Base-by-base conservation (phyloP, 2,113 vertebrate species). In the Fregetta grallaria region DNA sequence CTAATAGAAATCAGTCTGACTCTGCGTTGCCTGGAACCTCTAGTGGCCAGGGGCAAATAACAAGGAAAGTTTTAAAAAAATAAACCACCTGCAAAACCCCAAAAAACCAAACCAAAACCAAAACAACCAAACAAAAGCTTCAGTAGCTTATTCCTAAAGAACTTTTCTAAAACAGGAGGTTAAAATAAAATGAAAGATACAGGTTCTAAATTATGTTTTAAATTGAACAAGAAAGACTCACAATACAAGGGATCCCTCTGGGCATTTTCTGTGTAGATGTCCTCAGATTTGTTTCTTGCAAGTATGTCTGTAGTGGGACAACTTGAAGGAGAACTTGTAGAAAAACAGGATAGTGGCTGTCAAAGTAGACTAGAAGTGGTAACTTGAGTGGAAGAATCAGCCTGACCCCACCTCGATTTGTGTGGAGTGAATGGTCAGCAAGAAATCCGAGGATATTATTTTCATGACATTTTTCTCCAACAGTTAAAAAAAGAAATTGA, bases 211-310 rank as follows among this genome's bases (percentile, higher is more conserved):
- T 75, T 45, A 30, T 22, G 7, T 59, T 81, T 92, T 72, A 66
- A 74, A n/a, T 56, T 32, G 18, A 68, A 47, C 4, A 13, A 52
- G 40, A 15, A 44, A 30, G 36, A 67, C 34, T 65, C n/a, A 10
- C 15, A 80, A 27, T 47, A 36, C 18, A 38, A 53, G 42, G 25
- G 61, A 32, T 45, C 7, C 10, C 5, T 26, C 8, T 0, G 0
- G 23, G 7, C 10, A 10, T 23, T 81, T 42, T 44, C 15, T 70
- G 7, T 11, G 4, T 74, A 16, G 15, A 13, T 1, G 0, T 36
- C 73, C 50, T 80, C 32, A 34, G 32, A 12, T 53, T 55, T 59
- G 7, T 89, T 92, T 76, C 38, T 70, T 42, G 12, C 36, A 38
- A 32, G 3, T 47, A 0, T 61, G 14, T 52, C 52, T 45, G n/a